phyloP scores from a whole-genome alignment of 2,888 invertebrate genomes.

The Aricia artaxerxes region DNA sequence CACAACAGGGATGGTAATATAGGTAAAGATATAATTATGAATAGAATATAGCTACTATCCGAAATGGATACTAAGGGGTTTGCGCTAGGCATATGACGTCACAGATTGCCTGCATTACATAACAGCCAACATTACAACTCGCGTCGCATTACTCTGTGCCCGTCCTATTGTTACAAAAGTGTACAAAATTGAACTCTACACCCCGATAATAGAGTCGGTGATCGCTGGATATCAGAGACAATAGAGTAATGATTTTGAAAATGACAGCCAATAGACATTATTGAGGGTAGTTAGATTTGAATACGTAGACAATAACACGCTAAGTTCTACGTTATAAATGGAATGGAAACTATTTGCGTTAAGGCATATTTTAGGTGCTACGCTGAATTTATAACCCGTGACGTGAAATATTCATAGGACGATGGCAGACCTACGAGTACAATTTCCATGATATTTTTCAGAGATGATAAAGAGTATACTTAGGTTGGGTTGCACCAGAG shows the following conservation, averaged over 20 bases:
- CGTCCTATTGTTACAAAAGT: slow-evolving; percentile 3
- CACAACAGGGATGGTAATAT: no score
- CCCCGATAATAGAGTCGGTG: neutral
- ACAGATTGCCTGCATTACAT: neutral
- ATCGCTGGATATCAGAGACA: neutral
- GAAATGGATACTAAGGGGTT: neutral
- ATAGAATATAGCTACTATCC: no score
- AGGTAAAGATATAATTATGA: no score
- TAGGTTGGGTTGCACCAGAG: no score
- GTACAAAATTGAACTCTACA: slow-evolving; percentile 13
- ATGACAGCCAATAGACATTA: slow-evolving; percentile 30
- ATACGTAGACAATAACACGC: slow-evolving; percentile 30
- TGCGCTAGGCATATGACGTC: neutral
- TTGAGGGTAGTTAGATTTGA: slow-evolving; percentile 31
- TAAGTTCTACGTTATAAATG: neutral
- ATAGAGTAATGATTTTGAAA: slow-evolving; percentile 19
- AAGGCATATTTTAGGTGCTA: neutral
- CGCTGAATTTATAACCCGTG: neutral
- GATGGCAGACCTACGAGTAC: no score
- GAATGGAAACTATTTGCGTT: slow-evolving; percentile 8
- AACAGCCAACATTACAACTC: slow-evolving; percentile 18
- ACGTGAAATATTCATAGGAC: no score
- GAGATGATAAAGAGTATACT: no score
- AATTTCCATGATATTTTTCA: no score
- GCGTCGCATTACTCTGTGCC: neutral